Percentiles rank a stretch among this genome's conserved stretches.
Conservation (phyloP, 2,888 invertebrate genomes). For the Cistogaster globosa region DNA sequence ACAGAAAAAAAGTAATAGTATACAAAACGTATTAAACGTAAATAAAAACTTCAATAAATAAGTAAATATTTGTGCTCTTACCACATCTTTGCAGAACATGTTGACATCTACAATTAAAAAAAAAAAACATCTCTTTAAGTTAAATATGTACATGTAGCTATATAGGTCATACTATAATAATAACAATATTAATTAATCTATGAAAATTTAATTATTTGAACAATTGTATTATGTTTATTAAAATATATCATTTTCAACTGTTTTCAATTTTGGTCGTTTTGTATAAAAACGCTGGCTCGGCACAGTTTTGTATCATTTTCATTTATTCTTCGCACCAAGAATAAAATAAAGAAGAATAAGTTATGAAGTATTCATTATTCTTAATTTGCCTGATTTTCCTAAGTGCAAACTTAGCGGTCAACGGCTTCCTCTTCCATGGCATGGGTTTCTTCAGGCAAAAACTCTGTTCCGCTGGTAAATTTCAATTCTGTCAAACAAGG, state of each 20-base stretch:
- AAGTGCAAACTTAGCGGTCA: neutral
- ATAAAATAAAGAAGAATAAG: neutral
- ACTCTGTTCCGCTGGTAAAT: neutral
- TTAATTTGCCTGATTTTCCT: constrained; percentile 5
- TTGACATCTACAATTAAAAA: too few species aligned
- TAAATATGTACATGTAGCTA: too few species aligned
- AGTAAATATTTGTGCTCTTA: too few species aligned
- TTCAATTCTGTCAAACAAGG: neutral
- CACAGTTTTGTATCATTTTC: neutral
- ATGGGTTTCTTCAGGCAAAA: neutral
- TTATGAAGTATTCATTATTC: constrained; percentile 40
- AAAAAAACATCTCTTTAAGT: too few species aligned
- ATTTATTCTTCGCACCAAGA: neutral
- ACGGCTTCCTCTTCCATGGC: neutral
- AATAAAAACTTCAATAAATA: too few species aligned
- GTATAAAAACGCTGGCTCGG: neutral
- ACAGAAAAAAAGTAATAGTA: too few species aligned
- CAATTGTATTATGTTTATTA: neutral
- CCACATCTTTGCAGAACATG: too few species aligned
- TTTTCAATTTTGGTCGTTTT: neutral
- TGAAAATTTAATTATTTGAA: neutral
- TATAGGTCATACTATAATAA: too few species aligned
- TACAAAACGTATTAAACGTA: too few species aligned
- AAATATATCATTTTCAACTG: too few species aligned
- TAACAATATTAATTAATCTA: too few species aligned